Conservation (phyloP, 2,113 vertebrate genomes). For the Apodemus sylvaticus region DNA sequence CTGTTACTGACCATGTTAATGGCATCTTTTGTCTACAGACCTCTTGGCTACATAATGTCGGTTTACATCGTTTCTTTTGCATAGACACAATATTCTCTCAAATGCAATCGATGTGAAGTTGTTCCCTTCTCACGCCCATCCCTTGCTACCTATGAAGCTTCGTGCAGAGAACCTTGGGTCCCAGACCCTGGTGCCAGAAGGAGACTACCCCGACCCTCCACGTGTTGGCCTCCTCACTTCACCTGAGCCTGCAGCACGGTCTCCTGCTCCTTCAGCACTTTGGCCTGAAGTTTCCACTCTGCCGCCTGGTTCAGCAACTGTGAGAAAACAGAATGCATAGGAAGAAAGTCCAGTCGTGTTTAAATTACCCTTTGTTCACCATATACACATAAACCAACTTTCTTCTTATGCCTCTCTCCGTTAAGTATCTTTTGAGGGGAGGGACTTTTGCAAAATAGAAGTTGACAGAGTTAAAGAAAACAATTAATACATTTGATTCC, state of each 20-base stretch:
- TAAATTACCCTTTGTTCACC: background rate
- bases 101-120: background rate
- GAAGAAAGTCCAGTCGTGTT: constrained; percentile 34
- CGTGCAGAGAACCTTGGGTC: constrained; percentile 1
- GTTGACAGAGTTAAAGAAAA: constrained; percentile 13
- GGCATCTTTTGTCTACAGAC: background rate
- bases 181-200: constrained; percentile 49
- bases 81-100: background rate
- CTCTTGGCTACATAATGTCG: background rate
- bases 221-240: constrained; percentile 79
- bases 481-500: constrained; percentile 15
- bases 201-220: constrained; percentile 59
- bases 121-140: background rate
- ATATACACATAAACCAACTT: constrained; percentile 83
- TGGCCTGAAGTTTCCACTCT: constrained; percentile 97
- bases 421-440: constrained; percentile 82
- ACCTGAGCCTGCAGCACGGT: constrained; percentile 97
- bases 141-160: background rate
- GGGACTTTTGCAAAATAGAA: constrained; percentile 82
- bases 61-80: background rate
- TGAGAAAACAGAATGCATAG: constrained; percentile 79
- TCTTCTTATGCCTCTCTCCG: constrained; percentile 79
- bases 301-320: constrained; percentile 97
- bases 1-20: background rate
- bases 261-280: constrained; percentile 95